phyloP scores from a whole-genome alignment of 2,797 vertebrate genomes.

The Leptodactylus fallax region DNA sequence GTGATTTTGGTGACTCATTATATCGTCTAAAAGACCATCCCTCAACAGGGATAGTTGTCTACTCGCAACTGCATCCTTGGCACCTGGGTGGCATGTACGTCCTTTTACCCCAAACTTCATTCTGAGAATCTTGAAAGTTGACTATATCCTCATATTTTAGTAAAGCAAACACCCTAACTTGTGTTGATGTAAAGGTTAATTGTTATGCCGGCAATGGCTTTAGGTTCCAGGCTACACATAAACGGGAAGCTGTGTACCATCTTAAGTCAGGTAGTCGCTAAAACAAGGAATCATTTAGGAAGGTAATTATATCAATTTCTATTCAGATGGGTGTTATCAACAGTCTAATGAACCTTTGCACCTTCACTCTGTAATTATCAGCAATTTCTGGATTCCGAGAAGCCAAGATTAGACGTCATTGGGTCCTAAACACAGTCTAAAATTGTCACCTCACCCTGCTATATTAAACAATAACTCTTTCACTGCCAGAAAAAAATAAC shows the following conservation, averaged over 20 bases:
- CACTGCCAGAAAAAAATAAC: neutral
- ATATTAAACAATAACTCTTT: neutral
- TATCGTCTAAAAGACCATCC: too few relatives aligned
- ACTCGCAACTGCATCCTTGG: too few relatives aligned
- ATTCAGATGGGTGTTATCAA: slow-evolving; percentile 52
- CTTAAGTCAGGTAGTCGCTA: neutral
- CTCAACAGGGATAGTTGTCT: too few relatives aligned
- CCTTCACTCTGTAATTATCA: slow-evolving; percentile 49
- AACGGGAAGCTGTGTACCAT: neutral
- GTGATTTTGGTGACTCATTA: too few relatives aligned
- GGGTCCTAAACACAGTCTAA: slow-evolving; percentile 30
- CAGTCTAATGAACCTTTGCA: slow-evolving; percentile 58
- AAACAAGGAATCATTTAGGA: slow-evolving; percentile 39
- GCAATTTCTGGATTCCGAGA: slow-evolving; percentile 51
- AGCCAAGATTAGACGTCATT: slow-evolving; percentile 34
- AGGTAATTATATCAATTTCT: slow-evolving; percentile 51
- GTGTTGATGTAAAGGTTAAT: neutral
- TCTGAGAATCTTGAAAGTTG: neutral
- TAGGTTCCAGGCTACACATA: neutral
- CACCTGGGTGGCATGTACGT: neutral
- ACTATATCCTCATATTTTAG: neutral
- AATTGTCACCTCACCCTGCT: slow-evolving; percentile 25
- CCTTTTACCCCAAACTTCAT: neutral
- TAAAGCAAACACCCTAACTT: neutral
- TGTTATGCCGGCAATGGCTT: neutral